These are phyloP conservation scores for Catotricha subobsoleta DNA, from an alignment of 2,888 invertebrate genomes.

Conservation along the genomic window DNA sequence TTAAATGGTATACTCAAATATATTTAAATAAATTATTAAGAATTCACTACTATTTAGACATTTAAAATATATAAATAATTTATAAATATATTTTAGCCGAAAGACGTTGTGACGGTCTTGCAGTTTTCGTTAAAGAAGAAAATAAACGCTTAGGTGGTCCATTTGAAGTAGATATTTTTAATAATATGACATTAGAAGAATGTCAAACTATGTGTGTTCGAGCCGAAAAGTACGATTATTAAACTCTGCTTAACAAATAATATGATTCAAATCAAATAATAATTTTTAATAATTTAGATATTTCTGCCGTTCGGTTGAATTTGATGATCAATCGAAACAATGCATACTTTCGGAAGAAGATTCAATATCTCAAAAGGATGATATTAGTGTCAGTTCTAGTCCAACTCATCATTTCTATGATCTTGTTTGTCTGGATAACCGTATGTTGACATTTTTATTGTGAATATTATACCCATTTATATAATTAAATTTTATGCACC, in stretches of 20 bases:
- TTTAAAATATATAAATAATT: background rate
- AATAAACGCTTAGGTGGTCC: slow-evolving; percentile 74
- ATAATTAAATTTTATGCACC: background rate
- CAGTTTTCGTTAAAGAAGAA: slow-evolving; percentile 78
- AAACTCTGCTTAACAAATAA: background rate
- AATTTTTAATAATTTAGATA: slow-evolving; percentile 32
- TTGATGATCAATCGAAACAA: slow-evolving; percentile 68
- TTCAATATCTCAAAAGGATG: slow-evolving; percentile 74
- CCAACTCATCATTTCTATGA: slow-evolving; percentile 78
- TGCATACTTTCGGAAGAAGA: slow-evolving; percentile 86
- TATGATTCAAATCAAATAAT: slow-evolving; percentile 1
- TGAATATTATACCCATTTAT: background rate
- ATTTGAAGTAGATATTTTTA: slow-evolving; percentile 74
- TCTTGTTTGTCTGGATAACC: slow-evolving; percentile 74
- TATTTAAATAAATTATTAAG: too few species aligned
- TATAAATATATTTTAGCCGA: slow-evolving; percentile 40
- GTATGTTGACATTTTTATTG: slow-evolving; percentile 35
- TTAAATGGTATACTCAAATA: slow-evolving; percentile 56
- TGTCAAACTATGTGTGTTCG: slow-evolving; percentile 74
- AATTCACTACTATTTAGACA: too few species aligned
- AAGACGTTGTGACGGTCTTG: slow-evolving; percentile 67
- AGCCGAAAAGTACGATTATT: slow-evolving; percentile 53
- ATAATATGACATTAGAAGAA: slow-evolving; percentile 70
- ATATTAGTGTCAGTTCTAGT: slow-evolving; percentile 67
- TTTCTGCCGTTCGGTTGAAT: slow-evolving; percentile 77